Conservation (phyloP, 2,113 vertebrate genomes). For the Falcunculus frontatus region DNA sequence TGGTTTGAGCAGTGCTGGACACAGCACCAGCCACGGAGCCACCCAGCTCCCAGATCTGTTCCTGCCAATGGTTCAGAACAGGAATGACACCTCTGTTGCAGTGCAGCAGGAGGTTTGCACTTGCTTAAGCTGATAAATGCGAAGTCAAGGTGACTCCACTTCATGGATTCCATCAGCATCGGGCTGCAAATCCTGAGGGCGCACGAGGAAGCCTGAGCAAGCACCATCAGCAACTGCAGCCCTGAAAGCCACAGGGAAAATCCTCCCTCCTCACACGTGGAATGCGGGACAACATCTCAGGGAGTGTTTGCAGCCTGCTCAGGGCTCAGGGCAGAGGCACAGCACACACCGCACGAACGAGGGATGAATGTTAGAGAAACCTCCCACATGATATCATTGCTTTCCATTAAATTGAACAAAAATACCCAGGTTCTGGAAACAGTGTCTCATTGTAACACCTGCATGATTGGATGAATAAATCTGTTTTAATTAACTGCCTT, state of each 20-base stretch:
- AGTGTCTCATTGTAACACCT: background rate
- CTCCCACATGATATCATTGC: background rate
- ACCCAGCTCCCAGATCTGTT: background rate
- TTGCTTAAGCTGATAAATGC: conserved; percentile 58
- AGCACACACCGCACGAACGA: background rate
- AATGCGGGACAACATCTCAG: background rate
- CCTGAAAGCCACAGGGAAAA: background rate
- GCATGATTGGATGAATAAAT: conserved; percentile 11
- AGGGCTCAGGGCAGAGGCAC: background rate
- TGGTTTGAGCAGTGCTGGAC: background rate
- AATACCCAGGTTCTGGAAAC: background rate
- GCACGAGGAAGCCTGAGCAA: background rate
- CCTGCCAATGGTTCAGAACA: conserved; percentile 15
- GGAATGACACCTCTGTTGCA: conserved; percentile 52
- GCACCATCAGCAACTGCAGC: background rate
- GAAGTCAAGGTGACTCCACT: conserved; percentile 65
- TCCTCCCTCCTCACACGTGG: background rate
- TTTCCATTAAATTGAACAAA: background rate
- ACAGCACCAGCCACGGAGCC: background rate
- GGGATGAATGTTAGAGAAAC: background rate
- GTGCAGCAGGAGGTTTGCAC: conserved; percentile 56
- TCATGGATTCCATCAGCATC: conserved; percentile 41
- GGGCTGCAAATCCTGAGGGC: conserved; percentile 31
- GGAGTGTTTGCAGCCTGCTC: background rate
- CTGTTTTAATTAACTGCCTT: conserved; percentile 21